Base-by-base conservation (phyloP, 2,113 vertebrate species). In the Pantherophis guttatus region DNA sequence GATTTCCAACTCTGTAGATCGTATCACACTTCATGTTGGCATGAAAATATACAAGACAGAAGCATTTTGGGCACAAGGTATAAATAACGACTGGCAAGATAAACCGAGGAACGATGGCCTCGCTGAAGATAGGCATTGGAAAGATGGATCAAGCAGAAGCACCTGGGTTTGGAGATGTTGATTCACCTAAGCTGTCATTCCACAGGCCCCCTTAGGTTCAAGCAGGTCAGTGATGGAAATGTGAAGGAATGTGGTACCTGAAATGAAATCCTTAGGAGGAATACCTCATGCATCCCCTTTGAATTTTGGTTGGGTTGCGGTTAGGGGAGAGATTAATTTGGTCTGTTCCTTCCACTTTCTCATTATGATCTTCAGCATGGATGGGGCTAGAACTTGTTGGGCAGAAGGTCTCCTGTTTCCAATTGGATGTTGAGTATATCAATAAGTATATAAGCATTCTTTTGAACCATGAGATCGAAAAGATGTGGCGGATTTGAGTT, bases 11-110 rank as follows among this genome's bases (percentile, higher is more conserved):
- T n/a, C 26, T 65, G 62, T 65, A 13, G 29, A 65, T 65, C 29
- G 0, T n/a, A n/a, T 96, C 97, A 97, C 94, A 96, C 95, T 95
- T 94, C 62, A 93, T 93, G 92, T 95, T 94, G 94, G 88, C 6
- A 81, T 92, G 58, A 94, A 97, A 96, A 97, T 94, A 94, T 92
- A 44, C 90, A 88, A 88, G 1, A 15, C 90, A 59, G 91, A 75
- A 0, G 10, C 91, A 81, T 95, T 91, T 91, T 91, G 92, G 55
- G 91, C 54, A 88, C 86, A 90, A 95, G 93, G 88, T 89, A 96
- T 96, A 96, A 96, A 95, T 97, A 96, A 94, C 90, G 70, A 50
- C 90, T 1, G 0, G 70, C 93, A 94, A 29, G 54, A 95, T 94
- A 86, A 85, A 94, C 48, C 93, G 90, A 59, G 86, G 94, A 89